Evolutionary conservation across 1,140 invertebrate species (phyloP).

Genomic region (Platorchestia sp.): DNA sequence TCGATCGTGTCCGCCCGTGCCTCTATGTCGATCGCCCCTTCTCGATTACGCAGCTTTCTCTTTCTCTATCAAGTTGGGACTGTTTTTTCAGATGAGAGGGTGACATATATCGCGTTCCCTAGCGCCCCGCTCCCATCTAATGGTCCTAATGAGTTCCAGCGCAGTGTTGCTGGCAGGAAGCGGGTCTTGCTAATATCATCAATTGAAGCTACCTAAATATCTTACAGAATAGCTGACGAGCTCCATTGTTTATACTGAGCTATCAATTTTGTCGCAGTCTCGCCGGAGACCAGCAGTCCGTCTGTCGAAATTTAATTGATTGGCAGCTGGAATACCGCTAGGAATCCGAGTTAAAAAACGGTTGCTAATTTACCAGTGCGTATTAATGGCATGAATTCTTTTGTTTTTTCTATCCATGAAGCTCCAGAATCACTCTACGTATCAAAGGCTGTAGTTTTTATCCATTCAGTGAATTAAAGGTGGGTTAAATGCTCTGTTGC

Average conservation of each 20-base stretch:
- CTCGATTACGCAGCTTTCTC: constrained; percentile 33
- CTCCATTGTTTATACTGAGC: constrained; percentile 4
- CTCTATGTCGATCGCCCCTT: neutral
- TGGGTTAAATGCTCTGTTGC: too few relatives aligned
- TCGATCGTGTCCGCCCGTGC: neutral
- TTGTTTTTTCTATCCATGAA: too few relatives aligned
- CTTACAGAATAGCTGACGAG: constrained; percentile 20
- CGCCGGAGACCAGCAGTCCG: neutral
- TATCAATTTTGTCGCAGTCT: constrained; percentile 34
- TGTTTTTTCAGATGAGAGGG: neutral
- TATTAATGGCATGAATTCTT: too few relatives aligned
- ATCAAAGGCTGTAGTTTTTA: too few relatives aligned
- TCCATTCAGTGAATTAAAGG: too few relatives aligned
- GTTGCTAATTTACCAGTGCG: too few relatives aligned
- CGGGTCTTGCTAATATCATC: constrained; percentile 6
- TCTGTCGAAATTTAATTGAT: neutral
- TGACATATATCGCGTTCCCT: neutral
- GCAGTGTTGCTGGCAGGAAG: neutral
- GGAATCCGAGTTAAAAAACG: too few relatives aligned
- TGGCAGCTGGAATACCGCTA: neutral
- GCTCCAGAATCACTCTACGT: too few relatives aligned
- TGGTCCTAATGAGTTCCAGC: constrained; percentile 31
- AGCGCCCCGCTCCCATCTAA: neutral
- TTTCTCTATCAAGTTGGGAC: neutral
- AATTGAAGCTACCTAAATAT: neutral